Percentiles rank a stretch among this genome's conserved stretches.
phyloP scores from a whole-genome alignment of 64 coral and sea anemone genomes.

The Platygyra sinensis region DNA sequence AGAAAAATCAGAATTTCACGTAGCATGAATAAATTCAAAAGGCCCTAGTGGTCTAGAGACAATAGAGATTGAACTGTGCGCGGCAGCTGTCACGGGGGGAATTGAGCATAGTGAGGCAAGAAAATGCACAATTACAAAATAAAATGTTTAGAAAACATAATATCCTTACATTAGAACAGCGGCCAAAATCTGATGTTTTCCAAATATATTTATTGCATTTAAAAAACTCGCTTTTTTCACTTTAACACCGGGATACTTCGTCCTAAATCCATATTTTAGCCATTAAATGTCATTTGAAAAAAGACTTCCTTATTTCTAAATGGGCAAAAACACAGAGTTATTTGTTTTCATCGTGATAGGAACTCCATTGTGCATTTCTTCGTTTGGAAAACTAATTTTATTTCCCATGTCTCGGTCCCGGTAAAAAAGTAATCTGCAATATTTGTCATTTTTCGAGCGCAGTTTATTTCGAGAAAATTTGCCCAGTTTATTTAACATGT shows the following conservation, averaged over 20 bases:
- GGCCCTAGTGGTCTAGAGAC: neutral
- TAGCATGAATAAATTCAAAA: neutral
- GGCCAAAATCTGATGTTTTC: neutral
- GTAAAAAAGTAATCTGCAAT: neutral
- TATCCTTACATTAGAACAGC: neutral
- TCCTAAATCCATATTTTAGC: conserved; percentile 27
- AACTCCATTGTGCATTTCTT: neutral
- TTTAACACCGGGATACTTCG: neutral
- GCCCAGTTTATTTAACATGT: conserved; percentile 37
- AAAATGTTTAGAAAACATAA: conserved; percentile 9
- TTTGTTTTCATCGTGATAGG: neutral
- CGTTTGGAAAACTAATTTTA: neutral
- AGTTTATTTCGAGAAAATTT: conserved; percentile 32
- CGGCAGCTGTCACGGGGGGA: conserved; percentile 1
- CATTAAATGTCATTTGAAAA: conserved; percentile 34
- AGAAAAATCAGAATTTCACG: neutral
- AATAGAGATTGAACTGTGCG: neutral
- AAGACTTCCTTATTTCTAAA: conserved; percentile 10
- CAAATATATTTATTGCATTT: neutral
- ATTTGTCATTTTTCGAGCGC: neutral
- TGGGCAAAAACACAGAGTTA: conserved; percentile 13
- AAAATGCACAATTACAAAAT: neutral
- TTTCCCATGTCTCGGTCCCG: neutral
- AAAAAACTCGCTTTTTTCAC: neutral
- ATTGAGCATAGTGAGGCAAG: neutral